These are phyloP conservation scores for Thinocorus orbignyianus DNA, from an alignment of 2,113 vertebrate species.

Conservation along the genomic window DNA sequence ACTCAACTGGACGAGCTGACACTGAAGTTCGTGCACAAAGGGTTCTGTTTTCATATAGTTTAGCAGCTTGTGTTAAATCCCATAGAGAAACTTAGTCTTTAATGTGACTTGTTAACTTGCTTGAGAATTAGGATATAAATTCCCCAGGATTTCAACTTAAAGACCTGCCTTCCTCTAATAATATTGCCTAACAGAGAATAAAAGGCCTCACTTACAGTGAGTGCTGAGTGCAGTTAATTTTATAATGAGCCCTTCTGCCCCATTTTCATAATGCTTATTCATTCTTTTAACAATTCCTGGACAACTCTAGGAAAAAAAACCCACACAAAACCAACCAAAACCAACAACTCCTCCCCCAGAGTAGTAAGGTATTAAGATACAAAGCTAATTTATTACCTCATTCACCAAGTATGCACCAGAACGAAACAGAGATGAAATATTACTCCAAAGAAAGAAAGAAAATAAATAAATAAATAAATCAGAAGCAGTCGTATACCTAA, in stretches of 20 bases:
- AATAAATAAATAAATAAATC: background rate
- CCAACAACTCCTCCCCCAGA: background rate
- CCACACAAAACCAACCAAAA: background rate
- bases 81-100: background rate
- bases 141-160: background rate
- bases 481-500: background rate
- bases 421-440: background rate
- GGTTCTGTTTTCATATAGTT: background rate
- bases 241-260: background rate
- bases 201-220: background rate
- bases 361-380: background rate
- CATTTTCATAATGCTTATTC: constrained; percentile 16
- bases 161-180: background rate
- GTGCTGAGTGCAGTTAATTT: background rate
- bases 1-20: background rate
- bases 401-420: background rate
- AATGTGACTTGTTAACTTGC: background rate
- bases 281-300: background rate
- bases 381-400: background rate
- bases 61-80: background rate
- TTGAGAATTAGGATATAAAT: background rate
- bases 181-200: background rate
- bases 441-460: background rate
- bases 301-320: background rate
- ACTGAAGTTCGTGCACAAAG: background rate